Base-by-base conservation (phyloP, 2,113 vertebrate species). In the pig (Sus scrofa) region DNA sequence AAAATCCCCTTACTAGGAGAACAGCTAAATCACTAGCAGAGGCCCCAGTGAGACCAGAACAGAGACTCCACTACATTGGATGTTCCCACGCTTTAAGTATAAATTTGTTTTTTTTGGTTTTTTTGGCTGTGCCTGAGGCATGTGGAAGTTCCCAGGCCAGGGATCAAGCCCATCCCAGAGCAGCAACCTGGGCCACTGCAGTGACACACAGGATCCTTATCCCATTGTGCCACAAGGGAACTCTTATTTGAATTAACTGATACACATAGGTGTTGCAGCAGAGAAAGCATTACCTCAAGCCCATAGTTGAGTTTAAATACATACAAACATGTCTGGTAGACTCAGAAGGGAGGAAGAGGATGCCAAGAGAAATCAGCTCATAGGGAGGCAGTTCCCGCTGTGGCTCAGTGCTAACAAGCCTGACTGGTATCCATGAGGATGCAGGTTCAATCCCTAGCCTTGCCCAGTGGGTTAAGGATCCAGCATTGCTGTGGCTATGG, bases 11-110 rank as follows among this genome's bases (percentile, higher is more conserved):
- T 79, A 19, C 15, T 62, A 70, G 65, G 60, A 70, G 62, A 92
- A 62, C 56, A 44, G n/a, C 79, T 50, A 93, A 39, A 58, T 83
- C 32, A 75, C 34, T 86, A 90, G 32, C 84, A 77, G 14, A 96
- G 44, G 22, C 84, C 15, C 30, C 34, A 81, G 30, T 91, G 65
- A 92, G 60, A 34, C 27, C 71, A 60, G 32, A 56, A 75, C 19
- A 62, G 81, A 96, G 37, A 82, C 39, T 86, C 67, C 85, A 63
- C 56, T 75, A 63, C n/a, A 63, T 37, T 65, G 52, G 7, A 6
- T 78, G 30, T 75, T 63, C 27, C 39, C 50, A 84, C 7, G 32
- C 74, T 60, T 65, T 75, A 75, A 92, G 18, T 71, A 34, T 37
- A 88, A 54, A 62, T 44, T 4, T 8, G 4, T 44, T 44, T 44